Evolutionary conservation across 2,888 invertebrate species (phyloP).

Genomic region (Desoria tigrina): DNA sequence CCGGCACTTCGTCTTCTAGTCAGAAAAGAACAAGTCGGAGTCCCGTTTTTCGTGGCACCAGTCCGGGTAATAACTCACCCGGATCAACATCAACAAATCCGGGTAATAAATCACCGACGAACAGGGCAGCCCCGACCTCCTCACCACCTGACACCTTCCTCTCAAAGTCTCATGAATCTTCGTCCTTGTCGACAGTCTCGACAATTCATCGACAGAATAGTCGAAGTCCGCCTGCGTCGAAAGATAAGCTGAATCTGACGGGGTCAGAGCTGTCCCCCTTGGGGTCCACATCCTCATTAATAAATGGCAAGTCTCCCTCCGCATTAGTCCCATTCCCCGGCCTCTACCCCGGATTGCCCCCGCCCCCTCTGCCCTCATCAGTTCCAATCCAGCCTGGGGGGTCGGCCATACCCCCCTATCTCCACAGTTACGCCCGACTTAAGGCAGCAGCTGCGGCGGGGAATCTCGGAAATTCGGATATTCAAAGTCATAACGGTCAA

Average conservation of each 20-base stretch:
- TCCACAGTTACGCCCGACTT: conserved; percentile 51
- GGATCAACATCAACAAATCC: conserved; percentile 23
- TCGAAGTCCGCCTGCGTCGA: conserved; percentile 26
- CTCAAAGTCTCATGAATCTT: conserved; percentile 40
- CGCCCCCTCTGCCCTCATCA: not conserved
- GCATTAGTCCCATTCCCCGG: not conserved
- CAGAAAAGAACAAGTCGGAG: conserved; percentile 11
- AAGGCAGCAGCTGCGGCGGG: conserved; percentile 45
- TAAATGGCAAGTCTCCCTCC: conserved; percentile 25
- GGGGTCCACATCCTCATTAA: conserved; percentile 15
- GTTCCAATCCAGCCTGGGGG: conserved; percentile 7
- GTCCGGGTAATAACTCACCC: conserved; percentile 10
- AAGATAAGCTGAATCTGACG: conserved; percentile 43
- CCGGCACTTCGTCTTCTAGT: no score
- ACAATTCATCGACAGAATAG: conserved; percentile 19
- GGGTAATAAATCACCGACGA: conserved; percentile 44
- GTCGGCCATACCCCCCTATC: conserved; percentile 50
- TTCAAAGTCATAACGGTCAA: not conserved
- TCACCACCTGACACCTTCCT: conserved; percentile 43
- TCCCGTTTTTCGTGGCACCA: no score
- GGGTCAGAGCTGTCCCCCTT: conserved; percentile 38
- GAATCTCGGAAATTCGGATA: conserved; percentile 70
- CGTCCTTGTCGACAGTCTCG: conserved; percentile 33
- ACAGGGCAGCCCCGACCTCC: conserved; percentile 12
- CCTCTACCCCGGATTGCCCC: not conserved